Evolutionary conservation across 2,888 invertebrate species (phyloP).

Genomic region (Lasioglossum malachurum): DNA sequence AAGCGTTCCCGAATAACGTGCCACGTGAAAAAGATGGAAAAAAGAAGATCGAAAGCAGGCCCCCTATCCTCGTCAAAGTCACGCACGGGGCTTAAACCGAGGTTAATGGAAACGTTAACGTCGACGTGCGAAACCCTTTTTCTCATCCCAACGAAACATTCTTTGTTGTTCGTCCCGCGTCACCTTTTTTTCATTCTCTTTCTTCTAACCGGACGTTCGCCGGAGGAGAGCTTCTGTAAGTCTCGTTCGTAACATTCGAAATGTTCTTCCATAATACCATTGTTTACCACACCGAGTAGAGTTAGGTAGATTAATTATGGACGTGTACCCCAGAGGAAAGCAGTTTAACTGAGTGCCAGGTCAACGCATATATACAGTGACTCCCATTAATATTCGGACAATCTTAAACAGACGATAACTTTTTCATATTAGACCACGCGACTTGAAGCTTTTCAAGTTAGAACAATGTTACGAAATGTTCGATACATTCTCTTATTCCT

Average conservation of each 20-base stretch:
- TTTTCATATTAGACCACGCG: no score
- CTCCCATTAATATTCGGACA: not conserved
- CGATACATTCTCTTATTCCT: no score
- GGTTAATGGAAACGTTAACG: conserved; percentile 72
- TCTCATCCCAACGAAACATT: conserved; percentile 5
- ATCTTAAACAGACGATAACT: not conserved
- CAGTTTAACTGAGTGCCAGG: no score
- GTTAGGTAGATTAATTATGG: no score
- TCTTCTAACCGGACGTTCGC: not conserved
- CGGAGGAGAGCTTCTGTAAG: not conserved
- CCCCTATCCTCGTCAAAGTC: conserved; percentile 73
- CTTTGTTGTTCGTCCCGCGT: not conserved
- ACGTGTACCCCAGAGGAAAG: no score
- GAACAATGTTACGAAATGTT: no score
- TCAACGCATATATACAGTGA: no score
- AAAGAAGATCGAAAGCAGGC: conserved; percentile 10
- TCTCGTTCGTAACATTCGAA: not conserved
- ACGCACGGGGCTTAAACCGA: conserved; percentile 62
- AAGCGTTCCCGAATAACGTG: conserved; percentile 63
- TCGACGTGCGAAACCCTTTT: conserved; percentile 55
- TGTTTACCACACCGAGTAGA: not conserved
- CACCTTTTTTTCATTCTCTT: not conserved
- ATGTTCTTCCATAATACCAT: not conserved
- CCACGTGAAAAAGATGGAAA: conserved; percentile 35
- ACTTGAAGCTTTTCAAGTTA: no score